Base-by-base conservation (phyloP, 2,888 invertebrate genomes). In the Ganaspis brasiliensis region DNA sequence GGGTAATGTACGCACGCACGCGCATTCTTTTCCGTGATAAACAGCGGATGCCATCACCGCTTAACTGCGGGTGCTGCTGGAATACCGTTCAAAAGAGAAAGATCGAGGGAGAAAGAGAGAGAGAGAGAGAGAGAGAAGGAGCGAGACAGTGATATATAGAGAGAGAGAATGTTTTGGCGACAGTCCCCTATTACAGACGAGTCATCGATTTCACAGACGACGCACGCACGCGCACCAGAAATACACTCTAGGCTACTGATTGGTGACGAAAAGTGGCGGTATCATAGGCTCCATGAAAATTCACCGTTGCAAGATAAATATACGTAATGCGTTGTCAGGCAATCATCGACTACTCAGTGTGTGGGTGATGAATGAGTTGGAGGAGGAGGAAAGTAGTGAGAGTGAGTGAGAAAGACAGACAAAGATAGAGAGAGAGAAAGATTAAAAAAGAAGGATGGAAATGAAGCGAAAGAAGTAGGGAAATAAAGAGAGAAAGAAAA, bases 171-270 rank as follows among this genome's bases (percentile, higher is more conserved):
- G 83, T 84, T 85, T 84, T 85, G 84, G 82, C 83, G 82, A 79
- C 79, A 75, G 79, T 81, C 83, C 77, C n/a, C 81, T 80, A 80
- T 81, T 82, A 82, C 82, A 78, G 79, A 77, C 82, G 81, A 82
- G 79, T 84, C 84, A 83, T 84, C 84, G 84, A 83, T 83, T 84
- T 84, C 84, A 83, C 80, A 74, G 82, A 79, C 79, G 79, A 76
- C 81, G 82, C 79, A 81, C 84, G 83, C 83, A 83, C 79, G 83
- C 83, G 83, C 84, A 83, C 74, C 73, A 77, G 79, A 78, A 52
- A 52, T 52, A 52, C 19, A 76, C 82, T 80, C 82, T 81, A 80
- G 77, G 82, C 81, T 82, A 80, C 83, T 85, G 83, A 83, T 85
- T 83, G 83, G 83, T 83, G 83, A 83, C 82, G 83, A 83, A 85